Conservation (phyloP, 2,888 invertebrate species). For the Apamea crenata region DNA sequence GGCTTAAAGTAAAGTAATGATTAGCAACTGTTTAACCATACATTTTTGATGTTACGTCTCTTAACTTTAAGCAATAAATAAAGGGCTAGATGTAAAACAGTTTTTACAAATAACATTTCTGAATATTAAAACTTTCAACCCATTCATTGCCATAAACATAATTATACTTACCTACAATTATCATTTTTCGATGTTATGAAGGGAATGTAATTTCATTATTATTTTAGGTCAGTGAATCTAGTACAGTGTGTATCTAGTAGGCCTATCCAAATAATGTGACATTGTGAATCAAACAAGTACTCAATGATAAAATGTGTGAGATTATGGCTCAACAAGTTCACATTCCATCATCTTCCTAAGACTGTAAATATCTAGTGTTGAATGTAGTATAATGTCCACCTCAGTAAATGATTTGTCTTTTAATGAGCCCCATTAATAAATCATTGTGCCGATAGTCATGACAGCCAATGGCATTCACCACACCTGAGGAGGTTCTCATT, state of each 20-base stretch:
- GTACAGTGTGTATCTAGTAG: constrained; percentile 2
- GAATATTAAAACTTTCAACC: not conserved
- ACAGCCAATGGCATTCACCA: no score
- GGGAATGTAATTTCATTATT: no score
- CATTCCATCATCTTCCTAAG: constrained; percentile 4
- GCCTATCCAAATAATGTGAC: not conserved
- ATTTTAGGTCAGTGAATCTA: not conserved
- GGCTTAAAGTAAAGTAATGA: no score
- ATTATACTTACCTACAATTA: no score
- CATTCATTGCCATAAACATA: not conserved
- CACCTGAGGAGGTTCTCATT: no score
- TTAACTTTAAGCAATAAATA: not conserved
- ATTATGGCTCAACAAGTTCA: constrained; percentile 24
- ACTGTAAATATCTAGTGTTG: constrained; percentile 11
- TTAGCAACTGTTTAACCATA: no score
- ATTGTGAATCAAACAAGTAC: not conserved
- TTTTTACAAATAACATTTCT: not conserved
- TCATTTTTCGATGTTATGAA: no score
- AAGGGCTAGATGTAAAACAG: not conserved
- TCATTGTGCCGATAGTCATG: no score
- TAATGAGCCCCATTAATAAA: not conserved
- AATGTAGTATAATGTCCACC: not conserved
- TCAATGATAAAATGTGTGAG: not conserved
- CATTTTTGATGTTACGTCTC: no score
- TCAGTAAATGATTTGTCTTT: not conserved